Base-by-base conservation (phyloP, 1,140 invertebrate genomes). In the Drosophila burlai region DNA sequence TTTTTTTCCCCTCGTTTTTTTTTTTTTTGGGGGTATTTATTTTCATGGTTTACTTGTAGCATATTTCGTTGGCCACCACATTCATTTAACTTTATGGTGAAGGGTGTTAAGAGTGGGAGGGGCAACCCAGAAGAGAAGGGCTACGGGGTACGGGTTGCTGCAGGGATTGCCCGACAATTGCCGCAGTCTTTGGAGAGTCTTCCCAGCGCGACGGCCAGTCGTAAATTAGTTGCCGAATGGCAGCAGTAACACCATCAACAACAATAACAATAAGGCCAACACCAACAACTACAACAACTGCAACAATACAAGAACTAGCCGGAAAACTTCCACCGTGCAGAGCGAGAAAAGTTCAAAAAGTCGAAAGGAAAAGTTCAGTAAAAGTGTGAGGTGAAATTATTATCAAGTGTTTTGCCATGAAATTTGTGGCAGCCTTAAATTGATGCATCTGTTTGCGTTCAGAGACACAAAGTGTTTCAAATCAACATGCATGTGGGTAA, bases 111-210 rank as follows among this genome's bases (percentile, higher is more conserved):
- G 67, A 43, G 46, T 18, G 2, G 60, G 6, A 24, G 0, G 21
- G 36, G 36, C 24, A 16, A 24, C 18, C 40, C 11, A 59, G n/a
- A 29, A 8, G 49, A 15, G 18, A 6, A 26, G 6, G 13, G 42
- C 6, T 3, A 0, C n/a, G 15, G 42, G 29, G 18, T 34, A 21
- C 34, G 38, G 52, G 69, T 49, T 67, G 66, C 36, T 49, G 60
- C 42, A 62, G 42, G 75, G 38, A 63, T 63, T 54, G 76, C 43
- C 61, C 81, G 60, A 84, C 81, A 84, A 81, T 84, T 76, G 83
- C 83, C 62, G 83, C 83, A 80, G 83, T 83, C 83, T 80, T 86
- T 83, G 64, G 83, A 87, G 83, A 87, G 69, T 73, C 80, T 83
- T 86, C 67, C 62, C 83, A 69, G 69, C 59, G 57, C 54, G 69